These are phyloP conservation scores for Calliopsis andreniformis DNA, from an alignment of 1,140 invertebrate genomes.

Conservation along the genomic window DNA sequence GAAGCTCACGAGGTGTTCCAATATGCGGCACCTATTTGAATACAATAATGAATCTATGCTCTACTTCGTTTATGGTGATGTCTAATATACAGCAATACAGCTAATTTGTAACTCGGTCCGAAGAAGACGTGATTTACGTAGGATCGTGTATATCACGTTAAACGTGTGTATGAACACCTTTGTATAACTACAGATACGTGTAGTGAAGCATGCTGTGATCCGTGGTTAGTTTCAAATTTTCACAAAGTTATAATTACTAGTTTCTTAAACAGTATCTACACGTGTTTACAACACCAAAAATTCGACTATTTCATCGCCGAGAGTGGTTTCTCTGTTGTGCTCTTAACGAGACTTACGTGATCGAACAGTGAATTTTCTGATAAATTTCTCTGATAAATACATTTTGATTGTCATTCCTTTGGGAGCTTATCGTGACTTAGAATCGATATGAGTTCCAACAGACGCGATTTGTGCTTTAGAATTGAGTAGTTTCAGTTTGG, in stretches of 20 bases:
- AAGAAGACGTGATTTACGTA: no score
- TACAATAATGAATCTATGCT: no score
- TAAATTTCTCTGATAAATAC: constrained; percentile 3
- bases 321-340: not conserved
- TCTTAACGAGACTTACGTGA: not conserved
- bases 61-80: no score
- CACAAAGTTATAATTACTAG: not conserved
- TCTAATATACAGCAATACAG: no score
- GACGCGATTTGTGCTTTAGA: not conserved
- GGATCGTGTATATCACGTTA: no score
- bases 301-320: not conserved
- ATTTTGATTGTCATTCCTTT: not conserved
- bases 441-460: not conserved
- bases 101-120: no score
- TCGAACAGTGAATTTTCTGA: not conserved
- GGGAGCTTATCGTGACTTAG: not conserved
- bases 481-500: not conserved
- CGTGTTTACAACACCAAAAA: not conserved
- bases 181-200: no score
- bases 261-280: not conserved
- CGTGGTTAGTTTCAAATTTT: not conserved
- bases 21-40: no score
- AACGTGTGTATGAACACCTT: no score
- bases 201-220: not conserved
- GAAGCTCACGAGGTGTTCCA: no score